Conservation (phyloP, 1,140 invertebrate genomes). For the Venturia canescens region DNA sequence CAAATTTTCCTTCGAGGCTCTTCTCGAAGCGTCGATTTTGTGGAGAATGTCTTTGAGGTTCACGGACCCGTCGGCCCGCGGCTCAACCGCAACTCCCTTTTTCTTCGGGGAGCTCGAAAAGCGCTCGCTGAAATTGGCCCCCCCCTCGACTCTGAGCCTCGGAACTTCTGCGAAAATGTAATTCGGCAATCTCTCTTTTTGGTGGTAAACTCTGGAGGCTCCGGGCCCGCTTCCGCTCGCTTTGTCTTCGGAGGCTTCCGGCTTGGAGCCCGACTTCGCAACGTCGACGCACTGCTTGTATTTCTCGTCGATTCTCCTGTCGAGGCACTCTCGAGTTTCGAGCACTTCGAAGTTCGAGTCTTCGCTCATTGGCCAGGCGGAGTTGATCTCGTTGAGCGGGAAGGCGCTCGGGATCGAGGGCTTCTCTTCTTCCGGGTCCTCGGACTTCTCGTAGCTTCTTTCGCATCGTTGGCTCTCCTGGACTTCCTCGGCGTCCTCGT, state of each 20-base stretch:
- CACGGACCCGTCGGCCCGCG: conserved; percentile 51
- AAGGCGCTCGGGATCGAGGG: not conserved
- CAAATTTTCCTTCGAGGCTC: conserved; percentile 66
- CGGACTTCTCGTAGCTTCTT: not conserved
- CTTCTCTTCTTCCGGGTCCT: not conserved
- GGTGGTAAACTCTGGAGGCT: conserved; percentile 20
- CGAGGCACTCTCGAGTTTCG: conserved; percentile 54
- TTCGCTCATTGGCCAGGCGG: conserved; percentile 57
- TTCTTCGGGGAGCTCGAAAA: conserved; percentile 35
- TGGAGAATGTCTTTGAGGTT: conserved; percentile 70
- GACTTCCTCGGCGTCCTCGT: conserved; percentile 67
- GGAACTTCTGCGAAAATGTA: conserved; percentile 59
- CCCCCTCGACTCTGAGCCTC: conserved; percentile 4
- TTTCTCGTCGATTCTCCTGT: conserved; percentile 71
- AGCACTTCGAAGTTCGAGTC: conserved; percentile 55
- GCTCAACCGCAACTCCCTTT: conserved; percentile 22
- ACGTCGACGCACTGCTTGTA: conserved; percentile 72
- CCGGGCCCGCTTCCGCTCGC: not conserved
- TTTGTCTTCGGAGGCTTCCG: not conserved
- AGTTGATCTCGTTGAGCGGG: not conserved
- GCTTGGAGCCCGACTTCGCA: conserved; percentile 47
- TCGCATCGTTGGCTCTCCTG: not conserved
- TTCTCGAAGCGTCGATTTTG: conserved; percentile 63
- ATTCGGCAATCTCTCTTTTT: conserved; percentile 66
- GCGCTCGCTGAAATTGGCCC: not conserved